Percentiles rank a stretch among this genome's conserved stretches.
phyloP scores from a whole-genome alignment of 2,113 vertebrate genomes.

The Percopsis transmontana region DNA sequence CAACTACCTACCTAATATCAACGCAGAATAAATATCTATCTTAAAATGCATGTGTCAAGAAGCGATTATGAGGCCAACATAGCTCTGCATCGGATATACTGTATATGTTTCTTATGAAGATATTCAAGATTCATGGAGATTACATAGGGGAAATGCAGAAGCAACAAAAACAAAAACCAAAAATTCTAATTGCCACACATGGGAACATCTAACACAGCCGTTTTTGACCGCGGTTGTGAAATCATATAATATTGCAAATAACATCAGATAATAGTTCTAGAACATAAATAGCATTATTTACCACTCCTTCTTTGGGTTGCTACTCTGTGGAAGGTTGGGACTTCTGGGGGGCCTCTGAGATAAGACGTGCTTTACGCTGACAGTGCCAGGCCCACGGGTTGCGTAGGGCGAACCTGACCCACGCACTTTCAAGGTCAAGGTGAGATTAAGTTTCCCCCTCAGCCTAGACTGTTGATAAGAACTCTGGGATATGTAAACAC shows the following conservation, averaged over 20 bases:
- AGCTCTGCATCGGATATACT: no score
- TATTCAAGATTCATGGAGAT: no score
- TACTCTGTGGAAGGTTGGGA: background rate
- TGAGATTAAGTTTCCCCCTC: conserved; percentile 51
- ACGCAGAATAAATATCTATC: conserved; percentile 4
- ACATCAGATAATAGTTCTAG: no score
- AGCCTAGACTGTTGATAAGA: conserved; percentile 55
- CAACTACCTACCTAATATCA: conserved; percentile 1
- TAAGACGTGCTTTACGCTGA: background rate
- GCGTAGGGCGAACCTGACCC: background rate
- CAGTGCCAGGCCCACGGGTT: conserved; percentile 3
- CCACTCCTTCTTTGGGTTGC: conserved; percentile 1
- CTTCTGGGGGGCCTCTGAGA: background rate
- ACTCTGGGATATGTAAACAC: conserved; percentile 63
- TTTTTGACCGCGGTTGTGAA: no score
- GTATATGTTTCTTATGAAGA: no score
- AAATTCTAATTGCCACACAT: no score
- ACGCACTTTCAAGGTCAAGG: conserved; percentile 50
- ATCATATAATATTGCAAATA: no score
- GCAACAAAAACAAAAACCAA: no score
- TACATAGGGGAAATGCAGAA: no score
- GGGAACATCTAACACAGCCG: no score
- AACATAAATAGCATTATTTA: conserved; percentile 17
- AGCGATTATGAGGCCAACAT: no score
- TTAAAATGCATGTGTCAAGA: background rate